Conservation (phyloP, 2,113 vertebrate species). For the Dryoscopus gambensis region DNA sequence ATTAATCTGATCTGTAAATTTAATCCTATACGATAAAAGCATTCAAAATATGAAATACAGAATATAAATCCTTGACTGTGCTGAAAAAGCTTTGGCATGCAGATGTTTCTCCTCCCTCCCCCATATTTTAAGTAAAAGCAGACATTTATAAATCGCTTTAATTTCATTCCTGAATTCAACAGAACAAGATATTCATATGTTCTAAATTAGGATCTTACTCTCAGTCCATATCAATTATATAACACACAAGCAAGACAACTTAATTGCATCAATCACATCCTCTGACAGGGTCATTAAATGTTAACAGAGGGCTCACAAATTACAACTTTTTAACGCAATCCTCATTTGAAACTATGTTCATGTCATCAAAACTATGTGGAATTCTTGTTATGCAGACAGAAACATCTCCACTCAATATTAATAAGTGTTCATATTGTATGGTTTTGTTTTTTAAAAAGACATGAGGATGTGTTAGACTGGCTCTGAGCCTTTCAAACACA, state of each 20-base stretch:
- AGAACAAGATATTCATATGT: slow-evolving; percentile 82
- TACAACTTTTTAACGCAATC: slow-evolving; percentile 65
- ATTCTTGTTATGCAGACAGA: background rate
- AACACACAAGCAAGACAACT: slow-evolving; percentile 84
- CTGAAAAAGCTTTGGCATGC: slow-evolving; percentile 64
- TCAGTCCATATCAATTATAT: slow-evolving; percentile 86
- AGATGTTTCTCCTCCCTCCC: slow-evolving; percentile 50
- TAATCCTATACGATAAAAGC: slow-evolving; percentile 62
- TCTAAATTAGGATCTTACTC: slow-evolving; percentile 82
- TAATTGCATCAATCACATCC: slow-evolving; percentile 80
- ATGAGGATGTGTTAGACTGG: background rate
- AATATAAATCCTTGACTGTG: slow-evolving; percentile 63
- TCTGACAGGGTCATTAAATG: slow-evolving; percentile 77
- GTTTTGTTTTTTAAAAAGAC: background rate
- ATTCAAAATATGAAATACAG: slow-evolving; percentile 57
- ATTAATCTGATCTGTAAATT: slow-evolving; percentile 56
- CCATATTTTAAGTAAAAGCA: slow-evolving; percentile 71
- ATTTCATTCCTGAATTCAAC: slow-evolving; percentile 79
- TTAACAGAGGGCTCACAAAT: slow-evolving; percentile 73
- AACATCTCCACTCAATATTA: background rate
- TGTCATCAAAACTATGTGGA: background rate
- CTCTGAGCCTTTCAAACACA: background rate
- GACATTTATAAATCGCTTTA: slow-evolving; percentile 79
- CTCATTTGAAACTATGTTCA: slow-evolving; percentile 28
- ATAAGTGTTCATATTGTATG: background rate